phyloP scores from a whole-genome alignment of 1,140 invertebrate genomes.

The Neoseiulus cucumeris region DNA sequence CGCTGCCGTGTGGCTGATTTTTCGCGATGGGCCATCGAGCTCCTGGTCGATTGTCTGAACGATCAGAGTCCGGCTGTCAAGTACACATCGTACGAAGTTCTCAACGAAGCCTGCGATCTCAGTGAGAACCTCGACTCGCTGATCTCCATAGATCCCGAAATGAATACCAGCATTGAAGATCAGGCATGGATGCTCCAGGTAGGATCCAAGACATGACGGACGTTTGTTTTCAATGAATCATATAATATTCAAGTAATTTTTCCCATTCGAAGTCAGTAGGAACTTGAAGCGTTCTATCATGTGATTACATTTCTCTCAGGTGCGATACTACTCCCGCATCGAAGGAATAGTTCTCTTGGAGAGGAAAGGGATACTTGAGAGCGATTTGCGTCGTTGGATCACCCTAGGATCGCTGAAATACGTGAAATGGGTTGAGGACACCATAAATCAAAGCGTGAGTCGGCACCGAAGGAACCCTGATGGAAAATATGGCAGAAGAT shows the following conservation, averaged over 20 bases:
- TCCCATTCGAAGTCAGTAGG: too few relatives aligned
- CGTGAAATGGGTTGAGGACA: slow-evolving; percentile 63
- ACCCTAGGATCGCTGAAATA: slow-evolving; percentile 33
- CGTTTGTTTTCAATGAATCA: slow-evolving; percentile 12
- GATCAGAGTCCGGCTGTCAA: slow-evolving; percentile 54
- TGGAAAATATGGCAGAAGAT: slow-evolving; percentile 47
- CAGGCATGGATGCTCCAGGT: not conserved
- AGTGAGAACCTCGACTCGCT: slow-evolving; percentile 31
- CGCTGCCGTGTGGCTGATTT: slow-evolving; percentile 40
- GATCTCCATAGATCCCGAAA: not conserved
- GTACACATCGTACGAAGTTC: slow-evolving; percentile 49
- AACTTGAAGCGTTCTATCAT: not conserved
- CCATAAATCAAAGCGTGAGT: slow-evolving; percentile 64
- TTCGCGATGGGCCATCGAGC: slow-evolving; percentile 50
- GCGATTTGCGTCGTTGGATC: not conserved
- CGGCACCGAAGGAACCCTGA: slow-evolving; percentile 57
- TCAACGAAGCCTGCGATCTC: slow-evolving; percentile 81
- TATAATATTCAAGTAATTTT: not conserved
- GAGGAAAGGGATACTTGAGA: not conserved
- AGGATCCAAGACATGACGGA: not conserved
- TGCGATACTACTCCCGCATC: not conserved
- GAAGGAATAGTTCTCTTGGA: not conserved
- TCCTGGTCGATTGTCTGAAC: slow-evolving; percentile 55
- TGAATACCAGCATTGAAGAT: not conserved
- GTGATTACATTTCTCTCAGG: not conserved